Base-by-base conservation (phyloP, 2,113 vertebrate species). In the Solea senegalensis region DNA sequence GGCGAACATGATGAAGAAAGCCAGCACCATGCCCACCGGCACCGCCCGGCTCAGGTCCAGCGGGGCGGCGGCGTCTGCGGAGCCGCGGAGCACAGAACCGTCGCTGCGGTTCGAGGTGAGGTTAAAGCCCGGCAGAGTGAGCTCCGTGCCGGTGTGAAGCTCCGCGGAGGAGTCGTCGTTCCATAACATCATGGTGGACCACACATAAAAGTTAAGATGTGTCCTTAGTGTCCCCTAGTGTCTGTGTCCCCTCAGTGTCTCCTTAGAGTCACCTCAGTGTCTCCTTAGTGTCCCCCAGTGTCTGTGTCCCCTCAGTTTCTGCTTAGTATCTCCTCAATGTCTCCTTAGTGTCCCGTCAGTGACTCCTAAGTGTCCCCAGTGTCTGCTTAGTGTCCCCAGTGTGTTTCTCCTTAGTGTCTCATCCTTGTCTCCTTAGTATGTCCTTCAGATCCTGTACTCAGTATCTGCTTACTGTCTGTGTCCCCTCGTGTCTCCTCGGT, bases 1-100 rank as follows among this genome's bases (percentile, higher is more conserved):
- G 76, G 89, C 89, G 66, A 89, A 86, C 46, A 67, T 21, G 78
- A 90, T 90, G 82, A 90, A 88, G 65, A n/a, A 90, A 8, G 85
- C 87, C 28, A 90, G 85, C 40, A 90, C 65, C 78, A 89, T 65
- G 21, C 87, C 84, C 54, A 90, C 87, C 73, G 85, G 87, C 50
- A 90, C 83, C 48, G 85, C 87, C 40, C 87, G 87, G 51, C 73
- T 16, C 65, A 89, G 82, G 63, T 83, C 76, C 82, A 89, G 78
- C 41, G 78, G 64, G 55, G 70, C 65, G 60, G 41, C 40, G 1
- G 9, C 40, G 44, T 3, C 6, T 2, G 10, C 44, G 44, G 11
- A 12, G 5, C 65, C 46, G 51, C 21, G 46, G 41, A 6, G 57
- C 63, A n/a, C 48, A 11, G 71, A 59, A 28, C 43, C 50, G 53